A percentile compares a stretch with the other conserved stretches of the same genome.
Evolutionary conservation across 92 coral and sea anemone genomes (phyloP).

Genomic region (Ricordea florida): DNA sequence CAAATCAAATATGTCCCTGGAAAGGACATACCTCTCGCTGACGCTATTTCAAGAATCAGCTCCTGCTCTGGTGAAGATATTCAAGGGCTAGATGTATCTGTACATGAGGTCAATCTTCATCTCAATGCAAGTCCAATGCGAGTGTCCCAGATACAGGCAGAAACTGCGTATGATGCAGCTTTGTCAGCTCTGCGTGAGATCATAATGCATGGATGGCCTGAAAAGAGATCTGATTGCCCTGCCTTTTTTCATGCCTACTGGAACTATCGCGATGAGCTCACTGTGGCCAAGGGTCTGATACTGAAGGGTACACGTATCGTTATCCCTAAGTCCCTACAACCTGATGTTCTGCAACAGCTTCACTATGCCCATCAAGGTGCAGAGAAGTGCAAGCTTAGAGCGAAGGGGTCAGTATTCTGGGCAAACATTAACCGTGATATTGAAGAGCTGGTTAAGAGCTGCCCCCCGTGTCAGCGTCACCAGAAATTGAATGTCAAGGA

Average conservation of each 20-base stretch:
- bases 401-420: slow-evolving; percentile 67
- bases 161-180: slow-evolving; percentile 35
- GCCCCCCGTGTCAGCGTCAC: slow-evolving; percentile 48
- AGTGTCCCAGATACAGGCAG: slow-evolving; percentile 26
- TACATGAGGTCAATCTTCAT: slow-evolving; percentile 51
- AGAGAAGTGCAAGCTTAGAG: slow-evolving; percentile 62
- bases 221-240: slow-evolving; percentile 62
- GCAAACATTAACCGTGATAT: slow-evolving; percentile 53
- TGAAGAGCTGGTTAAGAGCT: slow-evolving; percentile 48
- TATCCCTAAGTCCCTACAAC: slow-evolving; percentile 28
- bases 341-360: slow-evolving; percentile 42
- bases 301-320: slow-evolving; percentile 41
- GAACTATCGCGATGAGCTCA: slow-evolving; percentile 57
- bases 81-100: slow-evolving; percentile 38
- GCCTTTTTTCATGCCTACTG: slow-evolving; percentile 45
- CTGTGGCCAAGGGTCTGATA: slow-evolving; percentile 45
- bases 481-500: slow-evolving; percentile 53
- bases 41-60: slow-evolving; percentile 48
- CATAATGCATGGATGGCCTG: slow-evolving; percentile 58
- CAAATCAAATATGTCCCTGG: slow-evolving; percentile 37
- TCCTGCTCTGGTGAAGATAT: slow-evolving; percentile 39
- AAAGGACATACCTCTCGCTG: slow-evolving; percentile 39
- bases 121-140: slow-evolving; percentile 63
- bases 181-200: slow-evolving; percentile 17
- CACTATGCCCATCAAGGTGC: slow-evolving; percentile 52